These are phyloP conservation scores for Hoplostethus mediterraneus DNA, from an alignment of 2,797 vertebrate genomes.

Conservation along the genomic window DNA sequence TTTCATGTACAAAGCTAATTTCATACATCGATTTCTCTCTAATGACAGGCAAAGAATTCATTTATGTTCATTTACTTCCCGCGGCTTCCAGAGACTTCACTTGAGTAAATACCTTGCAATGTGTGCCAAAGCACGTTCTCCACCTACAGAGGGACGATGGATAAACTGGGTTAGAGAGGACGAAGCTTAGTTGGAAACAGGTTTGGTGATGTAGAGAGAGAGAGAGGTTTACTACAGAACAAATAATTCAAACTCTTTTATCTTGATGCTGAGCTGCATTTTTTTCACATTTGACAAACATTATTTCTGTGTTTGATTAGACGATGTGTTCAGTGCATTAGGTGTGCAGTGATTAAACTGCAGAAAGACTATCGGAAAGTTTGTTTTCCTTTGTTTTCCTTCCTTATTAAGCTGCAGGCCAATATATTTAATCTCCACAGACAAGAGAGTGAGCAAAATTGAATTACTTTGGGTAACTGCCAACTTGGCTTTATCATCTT, in stretches of 20 bases:
- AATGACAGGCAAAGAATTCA: too few relatives aligned
- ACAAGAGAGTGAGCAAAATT: slow-evolving; percentile 1
- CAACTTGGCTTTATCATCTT: slow-evolving; percentile 12
- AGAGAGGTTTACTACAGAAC: too few relatives aligned
- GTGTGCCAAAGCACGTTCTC: not conserved
- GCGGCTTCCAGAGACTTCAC: too few relatives aligned
- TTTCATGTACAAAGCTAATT: too few relatives aligned
- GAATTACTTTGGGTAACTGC: not conserved
- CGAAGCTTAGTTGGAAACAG: too few relatives aligned
- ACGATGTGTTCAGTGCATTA: slow-evolving; percentile 27
- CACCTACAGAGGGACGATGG: not conserved
- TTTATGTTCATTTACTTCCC: too few relatives aligned
- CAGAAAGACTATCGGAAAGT: not conserved
- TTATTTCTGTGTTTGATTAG: slow-evolving; percentile 3
- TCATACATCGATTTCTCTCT: too few relatives aligned
- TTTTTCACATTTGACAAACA: not conserved
- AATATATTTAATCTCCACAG: slow-evolving; percentile 5
- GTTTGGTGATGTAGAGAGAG: too few relatives aligned
- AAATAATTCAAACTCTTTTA: too few relatives aligned
- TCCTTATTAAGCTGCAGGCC: not conserved
- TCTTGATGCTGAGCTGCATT: not conserved
- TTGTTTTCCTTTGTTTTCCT: not conserved
- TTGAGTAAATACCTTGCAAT: too few relatives aligned
- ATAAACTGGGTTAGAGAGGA: not conserved
- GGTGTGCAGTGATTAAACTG: slow-evolving; percentile 18